A percentile compares a stretch with the other conserved stretches of the same genome.
Evolutionary conservation across 2,113 vertebrate genomes (phyloP).

Genomic region (Oreochromis spilurus): DNA sequence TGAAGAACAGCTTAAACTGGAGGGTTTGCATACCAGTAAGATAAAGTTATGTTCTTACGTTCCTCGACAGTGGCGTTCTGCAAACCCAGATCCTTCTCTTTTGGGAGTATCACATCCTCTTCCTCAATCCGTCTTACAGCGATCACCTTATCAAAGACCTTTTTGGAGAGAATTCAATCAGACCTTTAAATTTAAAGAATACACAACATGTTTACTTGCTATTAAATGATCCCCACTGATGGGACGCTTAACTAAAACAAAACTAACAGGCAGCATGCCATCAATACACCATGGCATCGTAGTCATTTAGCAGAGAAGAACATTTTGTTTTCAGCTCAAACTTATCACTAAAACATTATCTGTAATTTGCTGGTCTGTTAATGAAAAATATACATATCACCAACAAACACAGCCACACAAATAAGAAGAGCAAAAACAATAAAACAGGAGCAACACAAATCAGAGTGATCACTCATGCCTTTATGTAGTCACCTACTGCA

Average conservation of each 20-base stretch:
- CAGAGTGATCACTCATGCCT: rapidly evolving
- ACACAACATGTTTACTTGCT: background rate
- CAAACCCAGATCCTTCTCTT: background rate
- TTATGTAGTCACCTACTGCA: background rate
- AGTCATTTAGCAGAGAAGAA: background rate
- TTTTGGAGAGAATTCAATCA: background rate
- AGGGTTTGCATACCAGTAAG: background rate
- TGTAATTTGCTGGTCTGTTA: background rate
- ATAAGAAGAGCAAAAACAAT: background rate
- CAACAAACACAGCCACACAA: background rate
- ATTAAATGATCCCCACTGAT: background rate
- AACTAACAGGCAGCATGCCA: background rate
- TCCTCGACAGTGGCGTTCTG: background rate
- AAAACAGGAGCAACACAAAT: background rate
- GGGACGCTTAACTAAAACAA: background rate
- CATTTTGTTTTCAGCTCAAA: background rate
- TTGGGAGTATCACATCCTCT: background rate
- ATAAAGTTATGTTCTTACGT: background rate
- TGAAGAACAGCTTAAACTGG: background rate
- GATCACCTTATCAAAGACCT: background rate
- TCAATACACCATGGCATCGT: background rate
- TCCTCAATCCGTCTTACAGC: background rate
- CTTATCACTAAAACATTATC: background rate
- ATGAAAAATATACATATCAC: background rate
- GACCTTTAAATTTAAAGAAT: background rate